These are phyloP conservation scores for Macroramphosus scolopax DNA, from an alignment of 2,797 vertebrate genomes.

Conservation along the genomic window DNA sequence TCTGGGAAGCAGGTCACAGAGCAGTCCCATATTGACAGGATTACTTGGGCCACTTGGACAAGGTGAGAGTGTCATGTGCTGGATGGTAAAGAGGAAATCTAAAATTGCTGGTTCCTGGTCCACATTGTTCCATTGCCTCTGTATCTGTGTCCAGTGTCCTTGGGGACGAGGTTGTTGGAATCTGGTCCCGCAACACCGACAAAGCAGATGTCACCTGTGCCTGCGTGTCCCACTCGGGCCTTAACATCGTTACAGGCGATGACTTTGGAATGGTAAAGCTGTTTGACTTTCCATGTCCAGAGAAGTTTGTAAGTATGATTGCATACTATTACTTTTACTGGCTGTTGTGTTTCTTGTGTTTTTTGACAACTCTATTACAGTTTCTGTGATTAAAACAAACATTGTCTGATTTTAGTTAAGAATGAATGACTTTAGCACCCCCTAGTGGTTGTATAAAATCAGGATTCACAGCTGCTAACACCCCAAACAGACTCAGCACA, in stretches of 20 bases:
- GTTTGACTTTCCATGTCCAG: conserved; percentile 97
- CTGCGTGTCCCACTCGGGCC: conserved; percentile 96
- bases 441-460: too few relatives aligned
- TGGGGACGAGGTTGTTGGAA: conserved; percentile 94
- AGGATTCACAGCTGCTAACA: too few relatives aligned
- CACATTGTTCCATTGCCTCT: background rate
- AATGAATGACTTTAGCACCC: too few relatives aligned
- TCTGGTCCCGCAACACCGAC: conserved; percentile 96
- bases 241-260: conserved; percentile 94
- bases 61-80: conserved; percentile 77
- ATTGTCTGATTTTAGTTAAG: too few relatives aligned
- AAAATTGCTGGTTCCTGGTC: background rate
- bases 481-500: too few relatives aligned
- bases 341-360: conserved; percentile 19
- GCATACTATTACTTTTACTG: background rate
- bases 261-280: conserved; percentile 99
- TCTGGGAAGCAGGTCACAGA: conserved; percentile 94
- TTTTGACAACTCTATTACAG: conserved; percentile 1
- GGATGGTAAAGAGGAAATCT: background rate
- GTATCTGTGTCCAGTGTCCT: conserved; percentile 81
- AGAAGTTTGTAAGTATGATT: conserved; percentile 95
- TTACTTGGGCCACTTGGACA: conserved; percentile 98
- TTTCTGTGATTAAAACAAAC: too few relatives aligned
- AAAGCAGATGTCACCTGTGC: conserved; percentile 96
- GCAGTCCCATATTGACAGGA: conserved; percentile 90